A percentile compares a stretch with the other conserved stretches of the same genome.
Conservation (phyloP, 2,888 invertebrate species). For the Torymus auratus region DNA sequence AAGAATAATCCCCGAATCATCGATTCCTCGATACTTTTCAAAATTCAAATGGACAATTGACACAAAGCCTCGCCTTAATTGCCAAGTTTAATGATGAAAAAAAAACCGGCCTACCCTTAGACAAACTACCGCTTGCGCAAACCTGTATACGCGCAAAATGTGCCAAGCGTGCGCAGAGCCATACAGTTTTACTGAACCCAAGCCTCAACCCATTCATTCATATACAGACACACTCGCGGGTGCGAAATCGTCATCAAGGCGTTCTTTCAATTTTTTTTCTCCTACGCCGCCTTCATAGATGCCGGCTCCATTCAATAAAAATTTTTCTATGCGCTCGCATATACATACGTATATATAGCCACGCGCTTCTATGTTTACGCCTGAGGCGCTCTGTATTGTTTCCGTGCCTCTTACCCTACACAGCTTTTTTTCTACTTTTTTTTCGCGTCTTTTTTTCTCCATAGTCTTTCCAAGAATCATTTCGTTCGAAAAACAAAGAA, state of each 20-base stretch:
- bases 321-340: conserved; percentile 7
- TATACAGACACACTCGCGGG: neutral
- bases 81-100: neutral
- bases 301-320: conserved; percentile 37
- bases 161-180: neutral
- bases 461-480: conserved; percentile 19
- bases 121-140: neutral
- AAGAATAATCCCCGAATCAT: too few species aligned
- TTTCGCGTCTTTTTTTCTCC: neutral
- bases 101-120: neutral
- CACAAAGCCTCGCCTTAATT: too few species aligned
- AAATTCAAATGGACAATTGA: too few species aligned
- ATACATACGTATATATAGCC: neutral
- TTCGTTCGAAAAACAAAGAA: conserved; percentile 11
- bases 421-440: neutral
- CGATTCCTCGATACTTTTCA: too few species aligned
- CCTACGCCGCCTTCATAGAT: neutral
- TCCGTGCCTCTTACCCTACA: conserved; percentile 1
- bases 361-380: conserved; percentile 8
- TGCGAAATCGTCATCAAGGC: conserved; percentile 26
- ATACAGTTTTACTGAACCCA: neutral
- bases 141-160: neutral
- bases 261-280: conserved; percentile 14
- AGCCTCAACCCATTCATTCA: too few species aligned
- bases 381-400: conserved; percentile 37